phyloP scores from a whole-genome alignment of 2,888 invertebrate genomes.

The Eupithecia dodoneata region DNA sequence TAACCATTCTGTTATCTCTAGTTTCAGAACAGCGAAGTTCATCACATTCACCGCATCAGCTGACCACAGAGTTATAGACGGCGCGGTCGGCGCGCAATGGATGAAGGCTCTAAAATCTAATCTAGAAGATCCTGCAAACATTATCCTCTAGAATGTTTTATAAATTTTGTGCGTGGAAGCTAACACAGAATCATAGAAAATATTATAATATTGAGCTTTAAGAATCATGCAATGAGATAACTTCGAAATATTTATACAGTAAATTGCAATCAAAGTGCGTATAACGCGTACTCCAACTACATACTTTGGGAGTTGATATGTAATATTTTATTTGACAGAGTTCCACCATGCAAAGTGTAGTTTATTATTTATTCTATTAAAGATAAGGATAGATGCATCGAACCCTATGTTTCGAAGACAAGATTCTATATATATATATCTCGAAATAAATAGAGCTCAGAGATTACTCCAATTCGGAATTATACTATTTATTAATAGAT shows the following conservation, averaged over 20 bases:
- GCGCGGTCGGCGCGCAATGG: conserved; percentile 99
- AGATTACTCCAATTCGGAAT: not conserved
- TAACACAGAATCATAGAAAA: not conserved
- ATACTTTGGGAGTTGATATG: not conserved
- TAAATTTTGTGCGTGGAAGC: conserved; percentile 53
- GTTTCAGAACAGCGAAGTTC: conserved; percentile 89
- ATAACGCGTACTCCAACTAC: not conserved
- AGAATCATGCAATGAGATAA: not conserved
- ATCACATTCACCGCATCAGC: conserved; percentile 97
- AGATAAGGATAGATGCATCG: conserved; percentile 5
- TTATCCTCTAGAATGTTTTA: conserved; percentile 89
- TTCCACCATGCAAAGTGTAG: not conserved
- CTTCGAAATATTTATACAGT: not conserved
- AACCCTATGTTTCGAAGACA: conserved; percentile 1
- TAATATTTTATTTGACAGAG: not conserved
- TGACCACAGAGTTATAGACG: conserved; percentile 99
- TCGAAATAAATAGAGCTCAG: not conserved
- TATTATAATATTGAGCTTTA: not conserved
- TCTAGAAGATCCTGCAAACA: conserved; percentile 96
- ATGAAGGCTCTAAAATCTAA: conserved; percentile 93
- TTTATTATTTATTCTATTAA: not conserved
- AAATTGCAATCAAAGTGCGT: not conserved
- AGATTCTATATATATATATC: conserved; percentile 1
- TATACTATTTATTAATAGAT: conserved; percentile 1
- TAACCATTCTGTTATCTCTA: conserved; percentile 58